Evolutionary conservation across 2,888 invertebrate species (phyloP), one percentile per base, ranked within the genome.

Genomic region (Beris chalybata): DNA sequence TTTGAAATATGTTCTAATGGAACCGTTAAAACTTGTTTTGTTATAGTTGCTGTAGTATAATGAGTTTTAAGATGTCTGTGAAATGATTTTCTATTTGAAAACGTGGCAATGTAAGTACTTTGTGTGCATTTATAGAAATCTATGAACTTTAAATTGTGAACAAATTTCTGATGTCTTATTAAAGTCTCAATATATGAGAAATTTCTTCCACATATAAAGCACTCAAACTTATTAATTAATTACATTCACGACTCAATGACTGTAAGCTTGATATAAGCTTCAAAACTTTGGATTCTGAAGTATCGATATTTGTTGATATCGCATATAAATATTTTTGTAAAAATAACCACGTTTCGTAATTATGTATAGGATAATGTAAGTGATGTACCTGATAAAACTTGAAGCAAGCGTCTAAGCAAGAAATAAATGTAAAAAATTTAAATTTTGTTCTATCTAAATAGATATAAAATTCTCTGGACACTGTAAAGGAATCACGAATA

Each of bases 361-460:
- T 47, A 12, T 47, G 47, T 47, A 13, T 47, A 47, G 47, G 47
- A 11, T 47, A 47, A 5, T 47, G 6, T 47, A 5, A 47, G 15
- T 47, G 47, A 15, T 47, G 47, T n/a, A 47, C 47, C n/a, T 47
- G 47, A 11, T 47, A 47, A 11, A 47, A 11, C 47, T 47, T 47
- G 11, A 47, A 44, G 44, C 44, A 44, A 12, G 44, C 44, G 44
- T 44, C 44, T 44, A 44, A 47, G 15, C 47, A 47, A 15, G 47
- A 47, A 5, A 47, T 12, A 47, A 47, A 47, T 47, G 47, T 47
- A 11, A 1, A 12, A 47, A 47, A 47, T 47, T 47, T 47, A 47
- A 47, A 47, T 12, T 47, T 47, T 5, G 47, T 47, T 6, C 47
- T 5, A 47, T 47, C 47, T 11, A 47, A 47, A 47, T 47, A 47